phyloP scores from a whole-genome alignment of 1,140 invertebrate genomes.

The Branchinecta lynchi region DNA sequence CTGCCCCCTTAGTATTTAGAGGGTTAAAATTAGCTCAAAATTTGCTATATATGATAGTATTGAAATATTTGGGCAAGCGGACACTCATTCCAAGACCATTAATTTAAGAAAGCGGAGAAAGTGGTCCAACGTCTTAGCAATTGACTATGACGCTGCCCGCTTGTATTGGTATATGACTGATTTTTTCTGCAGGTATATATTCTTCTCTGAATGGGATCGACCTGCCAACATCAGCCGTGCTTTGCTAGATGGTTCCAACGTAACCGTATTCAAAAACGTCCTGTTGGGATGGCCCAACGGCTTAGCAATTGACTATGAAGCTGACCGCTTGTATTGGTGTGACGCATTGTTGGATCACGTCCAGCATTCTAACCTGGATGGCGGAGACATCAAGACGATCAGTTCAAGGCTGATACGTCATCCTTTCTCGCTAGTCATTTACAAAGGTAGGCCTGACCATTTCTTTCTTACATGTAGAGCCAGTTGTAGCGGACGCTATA shows the following conservation, averaged over 20 bases:
- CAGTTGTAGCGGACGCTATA: neutral
- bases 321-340: conserved; percentile 82
- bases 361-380: conserved; percentile 85
- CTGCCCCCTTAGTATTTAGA: too few relatives aligned
- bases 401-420: conserved; percentile 75
- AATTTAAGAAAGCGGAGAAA: too few relatives aligned
- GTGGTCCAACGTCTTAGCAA: too few relatives aligned
- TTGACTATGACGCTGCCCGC: too few relatives aligned
- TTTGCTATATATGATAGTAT: too few relatives aligned
- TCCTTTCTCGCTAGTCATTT: conserved; percentile 90
- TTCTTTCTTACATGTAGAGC: neutral
- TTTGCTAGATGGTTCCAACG: conserved; percentile 66
- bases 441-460: conserved; percentile 38
- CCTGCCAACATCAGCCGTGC: conserved; percentile 88
- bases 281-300: conserved; percentile 94
- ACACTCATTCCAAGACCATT: too few relatives aligned
- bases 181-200: conserved; percentile 45
- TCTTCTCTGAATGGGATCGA: conserved; percentile 91
- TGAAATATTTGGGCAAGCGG: too few relatives aligned
- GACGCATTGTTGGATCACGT: conserved; percentile 89
- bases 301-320: conserved; percentile 72
- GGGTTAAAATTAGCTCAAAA: too few relatives aligned
- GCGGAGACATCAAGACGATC: conserved; percentile 77
- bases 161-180: conserved; percentile 15
- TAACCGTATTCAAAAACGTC: conserved; percentile 76